Percentiles rank a stretch among this genome's conserved stretches.
These are phyloP conservation scores for Ceramica pisi DNA, from an alignment of 2,888 invertebrate species.

Conservation along the genomic window DNA sequence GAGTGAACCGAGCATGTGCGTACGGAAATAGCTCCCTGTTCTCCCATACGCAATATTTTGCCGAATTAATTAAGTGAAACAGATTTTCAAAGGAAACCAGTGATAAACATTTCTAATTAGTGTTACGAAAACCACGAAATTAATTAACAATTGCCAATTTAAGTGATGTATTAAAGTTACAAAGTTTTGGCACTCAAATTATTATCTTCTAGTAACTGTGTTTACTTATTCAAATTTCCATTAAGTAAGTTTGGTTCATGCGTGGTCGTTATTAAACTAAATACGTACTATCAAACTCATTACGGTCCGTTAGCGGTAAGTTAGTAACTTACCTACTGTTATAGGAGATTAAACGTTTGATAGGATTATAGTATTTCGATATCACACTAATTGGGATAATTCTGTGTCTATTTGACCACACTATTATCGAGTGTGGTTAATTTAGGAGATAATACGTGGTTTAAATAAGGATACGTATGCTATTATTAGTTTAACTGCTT, in stretches of 20 bases:
- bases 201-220: conserved; percentile 30
- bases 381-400: conserved; percentile 57
- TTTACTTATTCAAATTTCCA: conserved; percentile 56
- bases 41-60: conserved; percentile 32
- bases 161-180: conserved; percentile 14
- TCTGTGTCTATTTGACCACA: conserved; percentile 47
- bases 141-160: conserved; percentile 15
- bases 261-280: conserved; percentile 20
- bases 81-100: conserved; percentile 18
- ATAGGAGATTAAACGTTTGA: conserved; percentile 41
- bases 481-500: not conserved
- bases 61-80: conserved; percentile 25
- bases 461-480: conserved; percentile 12
- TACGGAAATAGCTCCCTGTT: conserved; percentile 30
- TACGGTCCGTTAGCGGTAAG: conserved; percentile 8
- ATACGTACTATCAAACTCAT: conserved; percentile 33
- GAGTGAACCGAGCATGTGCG: conserved; percentile 41
- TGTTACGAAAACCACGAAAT: conserved; percentile 10
- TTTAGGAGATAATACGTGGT: conserved; percentile 28
- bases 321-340: conserved; percentile 16
- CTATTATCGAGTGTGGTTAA: conserved; percentile 33
- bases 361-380: conserved; percentile 46
- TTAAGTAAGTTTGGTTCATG: conserved; percentile 33
- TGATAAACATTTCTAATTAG: conserved; percentile 26
- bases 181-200: conserved; percentile 40